Evolutionary conservation across 2,113 vertebrate genomes (phyloP).

Genomic region (Lepidothrix coronata): DNA sequence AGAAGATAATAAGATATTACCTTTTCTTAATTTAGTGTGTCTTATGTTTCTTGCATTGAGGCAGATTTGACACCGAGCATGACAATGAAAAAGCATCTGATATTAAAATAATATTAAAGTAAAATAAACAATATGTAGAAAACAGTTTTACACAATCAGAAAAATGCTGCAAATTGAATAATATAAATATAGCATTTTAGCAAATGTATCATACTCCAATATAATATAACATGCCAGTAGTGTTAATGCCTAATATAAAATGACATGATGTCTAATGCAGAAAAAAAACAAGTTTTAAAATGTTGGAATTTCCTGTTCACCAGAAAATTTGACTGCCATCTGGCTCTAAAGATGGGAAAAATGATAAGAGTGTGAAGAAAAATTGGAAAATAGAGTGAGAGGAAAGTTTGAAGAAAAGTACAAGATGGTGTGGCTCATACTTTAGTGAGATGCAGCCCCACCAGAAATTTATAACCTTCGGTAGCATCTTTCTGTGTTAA

Average conservation of each 20-base stretch:
- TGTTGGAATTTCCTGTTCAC: constrained; percentile 28
- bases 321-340: background rate
- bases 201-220: background rate
- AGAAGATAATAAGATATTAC: background rate
- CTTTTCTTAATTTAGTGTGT: background rate
- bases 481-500: background rate
- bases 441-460: background rate
- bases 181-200: background rate
- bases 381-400: background rate
- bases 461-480: background rate
- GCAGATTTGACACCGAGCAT: background rate
- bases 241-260: constrained; percentile 6
- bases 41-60: background rate
- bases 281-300: constrained; percentile 33
- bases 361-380: background rate
- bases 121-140: background rate
- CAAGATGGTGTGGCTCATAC: background rate
- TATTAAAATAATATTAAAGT: background rate
- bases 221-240: background rate
- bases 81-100: background rate
- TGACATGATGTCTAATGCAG: constrained; percentile 15
- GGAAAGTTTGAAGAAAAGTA: background rate
- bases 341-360: background rate
- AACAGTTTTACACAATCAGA: background rate
- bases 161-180: background rate